Evolutionary conservation across 2,888 invertebrate genomes (phyloP).

Genomic region (Argyra leucocephala): DNA sequence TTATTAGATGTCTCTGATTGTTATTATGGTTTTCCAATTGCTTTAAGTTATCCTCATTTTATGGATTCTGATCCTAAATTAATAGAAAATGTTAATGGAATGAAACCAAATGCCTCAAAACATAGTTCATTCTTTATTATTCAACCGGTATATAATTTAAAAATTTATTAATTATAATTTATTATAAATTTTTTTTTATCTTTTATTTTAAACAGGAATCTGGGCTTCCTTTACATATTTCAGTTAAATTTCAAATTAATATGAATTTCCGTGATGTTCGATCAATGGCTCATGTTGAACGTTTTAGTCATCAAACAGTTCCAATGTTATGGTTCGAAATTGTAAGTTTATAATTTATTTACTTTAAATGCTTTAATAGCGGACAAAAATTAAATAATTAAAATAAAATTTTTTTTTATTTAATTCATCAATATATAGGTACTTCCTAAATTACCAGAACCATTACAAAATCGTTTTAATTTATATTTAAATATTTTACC

Average conservation of each 20-base stretch:
- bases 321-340: slow-evolving; percentile 86
- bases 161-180: neutral
- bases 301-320: slow-evolving; percentile 61
- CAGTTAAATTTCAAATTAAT: slow-evolving; percentile 78
- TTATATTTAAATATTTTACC: slow-evolving; percentile 67
- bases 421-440: slow-evolving; percentile 47
- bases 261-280: slow-evolving; percentile 66
- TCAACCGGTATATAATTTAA: slow-evolving; percentile 53
- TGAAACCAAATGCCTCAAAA: slow-evolving; percentile 51
- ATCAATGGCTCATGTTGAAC: slow-evolving; percentile 54
- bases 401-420: slow-evolving; percentile 10
- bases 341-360: slow-evolving; percentile 55
- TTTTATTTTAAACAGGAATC: slow-evolving; percentile 47
- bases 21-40: slow-evolving; percentile 85
- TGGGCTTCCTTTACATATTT: slow-evolving; percentile 68
- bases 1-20: slow-evolving; percentile 76
- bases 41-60: slow-evolving; percentile 81
- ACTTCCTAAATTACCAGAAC: slow-evolving; percentile 57
- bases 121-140: slow-evolving; percentile 67
- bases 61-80: slow-evolving; percentile 60
- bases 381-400: neutral
- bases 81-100: slow-evolving; percentile 57
- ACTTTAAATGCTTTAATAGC: neutral
- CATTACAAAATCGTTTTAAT: slow-evolving; percentile 54
- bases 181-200: slow-evolving; percentile 18